Evolutionary conservation across 2,888 invertebrate genomes (phyloP), one percentile per base, ranked within the genome.

Genomic region (Theodoxus fluviatilis): DNA sequence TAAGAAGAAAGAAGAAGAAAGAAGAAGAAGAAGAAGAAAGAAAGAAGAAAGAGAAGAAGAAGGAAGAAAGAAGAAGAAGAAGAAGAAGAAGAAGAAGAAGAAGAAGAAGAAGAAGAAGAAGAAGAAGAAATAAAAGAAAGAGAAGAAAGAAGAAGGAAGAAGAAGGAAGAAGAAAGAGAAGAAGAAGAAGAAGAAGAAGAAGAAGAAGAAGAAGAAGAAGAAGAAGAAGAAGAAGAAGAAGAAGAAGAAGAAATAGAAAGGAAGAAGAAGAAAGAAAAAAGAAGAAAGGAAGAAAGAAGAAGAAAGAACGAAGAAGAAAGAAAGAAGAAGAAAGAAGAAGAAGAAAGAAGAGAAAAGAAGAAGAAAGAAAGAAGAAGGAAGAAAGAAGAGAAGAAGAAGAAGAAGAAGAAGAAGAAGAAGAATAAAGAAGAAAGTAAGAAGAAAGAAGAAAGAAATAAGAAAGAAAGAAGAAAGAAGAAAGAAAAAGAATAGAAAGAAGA

Each of bases 61-160:
- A 33, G 9, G 31, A 12, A 33, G 9, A 63, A 35, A 63, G 25
- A 35, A n/a, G 38, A 4, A 64, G 22, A 40, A n/a, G 38, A 3
- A 38, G n/a, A 64, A 28, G 38, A 37, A 64, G 38, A 38, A 37
- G 28, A 37, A 40, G 40, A 40, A 25, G 25, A 28, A 64, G 40
- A 64, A 2, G 28, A 38, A 63, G 1, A 63, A 0, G 38, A 25
- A 63, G 35, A 63, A n/a, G 38, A 37, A 38, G 35, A 38, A 1
- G 38, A 25, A 63, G 63, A 63, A 38, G 38, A 38, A 63, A 38
- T 38, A 38, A 63, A 38, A 63, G 38, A 63, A 25, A 63, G 63
- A 63, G 63, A 63, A 38, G 38, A 38, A 61, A 37, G 37, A 37
- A 61, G 61, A 61, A 37, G 37, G 35, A 61, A 37, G 37, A 37